Evolutionary conservation across 2,888 invertebrate species (phyloP).

Genomic region (Tiliacea citrago): DNA sequence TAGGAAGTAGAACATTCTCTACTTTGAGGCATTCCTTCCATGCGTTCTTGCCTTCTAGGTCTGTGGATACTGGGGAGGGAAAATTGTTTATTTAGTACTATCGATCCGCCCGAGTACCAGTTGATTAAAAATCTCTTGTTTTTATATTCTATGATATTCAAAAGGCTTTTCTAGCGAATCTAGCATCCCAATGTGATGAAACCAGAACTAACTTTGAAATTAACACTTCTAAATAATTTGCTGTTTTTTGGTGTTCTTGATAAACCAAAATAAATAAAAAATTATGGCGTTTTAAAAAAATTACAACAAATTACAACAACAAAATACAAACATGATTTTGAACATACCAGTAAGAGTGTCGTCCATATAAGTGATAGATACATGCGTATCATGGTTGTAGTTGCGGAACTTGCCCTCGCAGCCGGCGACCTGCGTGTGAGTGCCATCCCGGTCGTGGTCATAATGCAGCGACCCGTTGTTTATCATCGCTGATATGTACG

Average conservation of each 20-base stretch:
- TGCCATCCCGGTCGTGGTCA: slow-evolving; percentile 99
- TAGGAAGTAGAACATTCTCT: slow-evolving; percentile 97
- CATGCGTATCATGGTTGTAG: slow-evolving; percentile 96
- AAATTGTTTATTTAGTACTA: neutral
- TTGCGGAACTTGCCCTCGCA: slow-evolving; percentile 99
- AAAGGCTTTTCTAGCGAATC: too few relatives aligned
- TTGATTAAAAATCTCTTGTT: too few relatives aligned
- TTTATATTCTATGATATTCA: too few relatives aligned
- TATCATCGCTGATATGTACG: slow-evolving; percentile 99
- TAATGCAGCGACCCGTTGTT: slow-evolving; percentile 98
- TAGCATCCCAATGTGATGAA: too few relatives aligned
- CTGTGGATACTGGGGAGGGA: slow-evolving; percentile 94
- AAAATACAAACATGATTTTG: too few relatives aligned
- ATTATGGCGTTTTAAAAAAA: too few relatives aligned
- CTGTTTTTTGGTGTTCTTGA: too few relatives aligned
- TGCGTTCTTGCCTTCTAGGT: slow-evolving; percentile 97
- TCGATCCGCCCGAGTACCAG: too few relatives aligned
- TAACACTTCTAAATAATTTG: too few relatives aligned
- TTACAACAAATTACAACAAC: too few relatives aligned
- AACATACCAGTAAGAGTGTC: slow-evolving; percentile 95
- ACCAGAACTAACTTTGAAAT: too few relatives aligned
- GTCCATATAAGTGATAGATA: slow-evolving; percentile 97
- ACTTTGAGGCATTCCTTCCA: slow-evolving; percentile 99
- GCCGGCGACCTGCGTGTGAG: slow-evolving; percentile 98
- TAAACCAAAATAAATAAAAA: too few relatives aligned